These are phyloP conservation scores for Abrostola triplasia DNA, from an alignment of 2,888 invertebrate genomes.

Conservation along the genomic window DNA sequence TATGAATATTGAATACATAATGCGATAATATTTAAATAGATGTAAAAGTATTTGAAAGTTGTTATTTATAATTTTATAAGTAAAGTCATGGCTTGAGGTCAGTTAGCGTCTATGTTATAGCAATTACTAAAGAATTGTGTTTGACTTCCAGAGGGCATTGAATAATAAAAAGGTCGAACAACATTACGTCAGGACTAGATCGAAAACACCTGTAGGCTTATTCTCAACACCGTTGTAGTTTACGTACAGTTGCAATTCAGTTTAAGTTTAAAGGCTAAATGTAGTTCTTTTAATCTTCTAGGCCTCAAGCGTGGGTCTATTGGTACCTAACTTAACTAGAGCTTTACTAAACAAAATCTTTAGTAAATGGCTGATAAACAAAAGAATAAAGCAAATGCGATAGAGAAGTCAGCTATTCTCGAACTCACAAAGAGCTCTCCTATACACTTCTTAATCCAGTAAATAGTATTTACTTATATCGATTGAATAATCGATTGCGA, in stretches of 20 bases:
- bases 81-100: constrained; percentile 17
- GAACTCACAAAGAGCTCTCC: too few relatives aligned
- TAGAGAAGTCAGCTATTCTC: too few relatives aligned
- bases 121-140: constrained; percentile 14
- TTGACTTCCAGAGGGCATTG: constrained; percentile 11
- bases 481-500: not conserved
- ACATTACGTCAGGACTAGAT: constrained; percentile 24
- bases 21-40: constrained; percentile 6
- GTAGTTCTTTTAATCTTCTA: too few relatives aligned
- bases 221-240: too few relatives aligned
- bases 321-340: too few relatives aligned
- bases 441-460: too few relatives aligned
- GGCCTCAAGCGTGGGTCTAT: too few relatives aligned
- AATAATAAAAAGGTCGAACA: constrained; percentile 31
- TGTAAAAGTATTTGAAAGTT: constrained; percentile 26
- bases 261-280: too few relatives aligned
- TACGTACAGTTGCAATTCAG: too few relatives aligned
- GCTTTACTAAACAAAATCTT: too few relatives aligned
- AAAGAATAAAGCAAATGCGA: too few relatives aligned
- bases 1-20: constrained; percentile 3
- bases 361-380: too few relatives aligned
- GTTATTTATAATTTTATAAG: constrained; percentile 17
- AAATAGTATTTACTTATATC: not conserved
- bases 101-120: constrained; percentile 11
- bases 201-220: constrained; percentile 30